Evolutionary conservation across 2,888 invertebrate species (phyloP).

Genomic region (Diplolepis rosae): DNA sequence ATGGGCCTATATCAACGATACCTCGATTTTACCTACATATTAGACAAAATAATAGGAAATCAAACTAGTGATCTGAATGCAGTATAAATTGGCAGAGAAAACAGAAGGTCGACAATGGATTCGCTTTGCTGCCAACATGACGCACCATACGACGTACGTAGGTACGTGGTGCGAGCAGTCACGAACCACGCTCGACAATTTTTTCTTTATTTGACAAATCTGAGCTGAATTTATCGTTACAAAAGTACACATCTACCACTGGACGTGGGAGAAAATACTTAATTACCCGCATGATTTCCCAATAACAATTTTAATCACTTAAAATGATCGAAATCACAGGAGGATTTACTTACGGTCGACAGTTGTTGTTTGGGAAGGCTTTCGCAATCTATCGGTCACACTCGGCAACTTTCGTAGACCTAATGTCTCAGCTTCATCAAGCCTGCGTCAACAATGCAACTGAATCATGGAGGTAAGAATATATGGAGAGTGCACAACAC

Average conservation of each 20-base stretch:
- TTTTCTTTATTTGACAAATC: neutral
- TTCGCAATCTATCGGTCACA: conserved; percentile 71
- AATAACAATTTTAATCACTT: neutral
- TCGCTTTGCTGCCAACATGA: conserved; percentile 2
- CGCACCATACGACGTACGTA: conserved; percentile 8
- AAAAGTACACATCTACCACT: neutral
- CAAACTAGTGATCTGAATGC: neutral
- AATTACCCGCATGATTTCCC: neutral
- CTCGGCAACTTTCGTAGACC: conserved; percentile 67
- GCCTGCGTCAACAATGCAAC: neutral
- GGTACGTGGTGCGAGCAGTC: neutral
- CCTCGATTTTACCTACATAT: neutral
- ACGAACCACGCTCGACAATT: neutral
- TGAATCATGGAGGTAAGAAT: no score
- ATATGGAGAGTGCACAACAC: no score
- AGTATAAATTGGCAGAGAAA: neutral
- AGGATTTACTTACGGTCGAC: conserved; percentile 75
- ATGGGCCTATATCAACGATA: neutral
- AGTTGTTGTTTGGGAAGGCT: conserved; percentile 75
- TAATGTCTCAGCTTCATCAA: neutral
- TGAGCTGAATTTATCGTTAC: neutral
- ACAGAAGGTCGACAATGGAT: neutral
- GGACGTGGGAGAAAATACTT: neutral
- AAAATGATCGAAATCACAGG: conserved; percentile 37
- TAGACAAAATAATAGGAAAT: neutral